Evolutionary conservation across 2,888 invertebrate genomes (phyloP), one percentile per base, ranked within the genome.

Genomic region (Alloscopus bannaensis): DNA sequence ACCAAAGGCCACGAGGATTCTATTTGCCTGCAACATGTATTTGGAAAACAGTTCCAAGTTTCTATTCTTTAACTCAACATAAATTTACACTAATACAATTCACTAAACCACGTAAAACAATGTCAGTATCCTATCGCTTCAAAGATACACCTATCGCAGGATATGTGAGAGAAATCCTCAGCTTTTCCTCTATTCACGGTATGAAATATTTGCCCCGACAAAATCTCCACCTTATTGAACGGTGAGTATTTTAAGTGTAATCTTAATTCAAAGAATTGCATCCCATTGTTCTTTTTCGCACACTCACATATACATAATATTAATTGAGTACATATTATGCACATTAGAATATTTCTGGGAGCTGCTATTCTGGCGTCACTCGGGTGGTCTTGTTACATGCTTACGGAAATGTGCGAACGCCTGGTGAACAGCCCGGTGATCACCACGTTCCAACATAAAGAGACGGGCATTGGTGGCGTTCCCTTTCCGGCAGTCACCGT

Each of bases 401-500:
- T 84, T 8, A 36, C 29, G 24, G 68, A 78, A 6, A 71, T 85
- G 16, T 81, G 72, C 65, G n/a, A 57, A 18, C 94, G 93, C 88
- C 95, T 94, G 93, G 90, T 91, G 6, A 89, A 90, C 4, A 91
- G 91, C 3, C 95, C 95, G 0, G 93, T 95, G 86, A 94, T 95
- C 70, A 93, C 95, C 70, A 93, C 92, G 86, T 91, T 95, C 75
- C 94, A 93, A 87, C 93, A 95, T 0, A 91, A 91, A 83, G 91
- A 93, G 57, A 92, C 92, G 79, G 90, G 91, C 0, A 89, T 95
- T 0, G 89, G 90, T 1, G 89, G 91, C 71, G 91, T 95, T 76
- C 95, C 95, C 0, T 95, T 95, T 88, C 95, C 95, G 0, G 93
- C 95, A 0, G 89, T 95, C 1, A 95, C 95, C 0, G 91, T 95